Evolutionary conservation across 2,797 vertebrate genomes (phyloP).

Genomic region (Spea hammondii): DNA sequence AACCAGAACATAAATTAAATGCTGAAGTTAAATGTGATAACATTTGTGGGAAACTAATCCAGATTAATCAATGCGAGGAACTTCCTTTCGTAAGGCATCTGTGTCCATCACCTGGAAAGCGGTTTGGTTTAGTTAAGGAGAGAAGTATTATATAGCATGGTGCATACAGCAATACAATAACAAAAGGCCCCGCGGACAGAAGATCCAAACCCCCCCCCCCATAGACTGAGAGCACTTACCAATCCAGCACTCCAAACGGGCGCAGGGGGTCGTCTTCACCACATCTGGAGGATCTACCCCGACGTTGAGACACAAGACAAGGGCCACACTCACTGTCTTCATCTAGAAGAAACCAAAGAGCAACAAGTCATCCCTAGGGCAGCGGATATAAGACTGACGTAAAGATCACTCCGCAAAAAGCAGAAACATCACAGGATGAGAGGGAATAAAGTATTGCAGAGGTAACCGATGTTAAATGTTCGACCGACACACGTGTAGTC

Average conservation of each 20-base stretch:
- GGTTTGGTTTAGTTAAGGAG: too few relatives aligned
- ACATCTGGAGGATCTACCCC: constrained; percentile 97
- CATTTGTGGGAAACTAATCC: too few relatives aligned
- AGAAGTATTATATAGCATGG: too few relatives aligned
- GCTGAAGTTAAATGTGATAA: too few relatives aligned
- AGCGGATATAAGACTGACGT: neutral
- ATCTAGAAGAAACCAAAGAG: constrained; percentile 72
- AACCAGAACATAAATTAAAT: neutral
- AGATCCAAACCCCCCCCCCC: too few relatives aligned
- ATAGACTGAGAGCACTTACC: constrained; percentile 70
- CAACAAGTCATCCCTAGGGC: neutral
- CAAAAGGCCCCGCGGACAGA: too few relatives aligned
- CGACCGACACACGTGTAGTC: too few relatives aligned
- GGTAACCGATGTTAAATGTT: too few relatives aligned
- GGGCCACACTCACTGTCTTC: constrained; percentile 97
- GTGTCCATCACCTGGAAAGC: too few relatives aligned
- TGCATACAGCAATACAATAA: too few relatives aligned
- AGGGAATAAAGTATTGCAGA: neutral
- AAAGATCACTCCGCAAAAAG: neutral
- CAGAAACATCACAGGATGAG: neutral
- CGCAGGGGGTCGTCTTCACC: constrained; percentile 97
- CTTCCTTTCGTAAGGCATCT: too few relatives aligned
- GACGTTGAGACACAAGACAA: constrained; percentile 95
- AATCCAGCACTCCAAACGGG: constrained; percentile 95
- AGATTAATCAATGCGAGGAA: too few relatives aligned